Percentiles rank a stretch among this genome's conserved stretches.
phyloP scores from a whole-genome alignment of 2,888 invertebrate genomes.

The Litoditis marina region DNA sequence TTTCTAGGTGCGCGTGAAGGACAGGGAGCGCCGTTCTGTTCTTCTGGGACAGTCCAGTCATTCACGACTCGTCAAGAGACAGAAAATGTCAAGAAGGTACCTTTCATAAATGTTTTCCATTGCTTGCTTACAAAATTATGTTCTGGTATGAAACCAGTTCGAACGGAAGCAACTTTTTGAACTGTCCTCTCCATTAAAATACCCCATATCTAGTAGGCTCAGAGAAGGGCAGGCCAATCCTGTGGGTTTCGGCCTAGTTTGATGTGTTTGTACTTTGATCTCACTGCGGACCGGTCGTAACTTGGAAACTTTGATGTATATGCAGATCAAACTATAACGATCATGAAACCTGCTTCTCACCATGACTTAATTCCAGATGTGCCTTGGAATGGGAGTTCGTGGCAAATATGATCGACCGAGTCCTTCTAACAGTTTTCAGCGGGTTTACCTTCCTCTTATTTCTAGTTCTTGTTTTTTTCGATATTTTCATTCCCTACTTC shows the following conservation, averaged over 20 bases:
- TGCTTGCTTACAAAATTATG: background rate
- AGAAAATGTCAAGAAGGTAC: constrained; percentile 58
- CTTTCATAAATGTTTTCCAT: constrained; percentile 8
- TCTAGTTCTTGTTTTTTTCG: constrained; percentile 49
- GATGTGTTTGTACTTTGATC: background rate
- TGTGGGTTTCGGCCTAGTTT: too few species aligned
- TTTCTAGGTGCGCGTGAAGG: constrained; percentile 23
- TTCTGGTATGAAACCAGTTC: too few species aligned
- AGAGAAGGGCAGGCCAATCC: too few species aligned
- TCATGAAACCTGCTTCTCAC: too few species aligned
- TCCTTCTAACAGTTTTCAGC: constrained; percentile 52
- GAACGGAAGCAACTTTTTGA: too few species aligned
- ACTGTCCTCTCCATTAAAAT: too few species aligned
- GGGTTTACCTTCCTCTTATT: constrained; percentile 52
- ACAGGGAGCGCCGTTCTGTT: constrained; percentile 23
- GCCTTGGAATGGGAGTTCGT: constrained; percentile 60
- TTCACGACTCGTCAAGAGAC: constrained; percentile 48
- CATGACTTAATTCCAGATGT: constrained; percentile 38
- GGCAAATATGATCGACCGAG: constrained; percentile 56
- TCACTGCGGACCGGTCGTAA: too few species aligned
- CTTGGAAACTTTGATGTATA: too few species aligned
- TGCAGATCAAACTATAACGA: too few species aligned
- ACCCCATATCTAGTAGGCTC: too few species aligned
- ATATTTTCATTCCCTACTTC: too few species aligned
- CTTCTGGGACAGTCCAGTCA: constrained; percentile 33